Conservation (phyloP, 2,888 invertebrate genomes). For the Icerya purchasi region DNA sequence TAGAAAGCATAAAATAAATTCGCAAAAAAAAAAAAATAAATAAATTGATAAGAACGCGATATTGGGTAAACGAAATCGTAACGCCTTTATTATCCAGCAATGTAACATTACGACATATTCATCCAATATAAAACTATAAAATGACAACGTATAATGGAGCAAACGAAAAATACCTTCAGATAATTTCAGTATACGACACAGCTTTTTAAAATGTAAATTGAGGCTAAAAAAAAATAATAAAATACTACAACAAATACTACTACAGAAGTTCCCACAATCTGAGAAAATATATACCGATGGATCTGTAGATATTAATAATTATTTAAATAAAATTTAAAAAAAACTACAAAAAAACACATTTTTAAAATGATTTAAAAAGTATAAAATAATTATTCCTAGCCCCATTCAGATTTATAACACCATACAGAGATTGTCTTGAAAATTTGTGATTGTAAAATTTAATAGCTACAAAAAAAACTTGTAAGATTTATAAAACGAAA, state of each 20-base stretch:
- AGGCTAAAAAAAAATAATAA: not conserved
- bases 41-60: not conserved
- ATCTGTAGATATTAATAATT: too few relatives aligned
- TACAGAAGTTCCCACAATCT: not conserved
- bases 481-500: too few relatives aligned
- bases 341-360: too few relatives aligned
- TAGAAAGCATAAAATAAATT: not conserved
- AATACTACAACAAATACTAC: not conserved
- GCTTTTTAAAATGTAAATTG: not conserved
- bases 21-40: not conserved
- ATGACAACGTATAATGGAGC: not conserved
- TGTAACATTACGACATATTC: not conserved
- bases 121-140: not conserved
- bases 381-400: too few relatives aligned
- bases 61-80: not conserved
- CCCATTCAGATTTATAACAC: too few relatives aligned
- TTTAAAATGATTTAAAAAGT: too few relatives aligned
- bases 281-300: not conserved
- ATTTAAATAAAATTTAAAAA: too few relatives aligned
- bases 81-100: too few relatives aligned
- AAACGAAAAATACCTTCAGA: not conserved
- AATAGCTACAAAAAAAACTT: too few relatives aligned
- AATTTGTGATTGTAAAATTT: too few relatives aligned
- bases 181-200: not conserved
- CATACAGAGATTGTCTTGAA: too few relatives aligned